phyloP scores from a whole-genome alignment of 2,113 vertebrate genomes.

The Todiramphus saurophagus region DNA sequence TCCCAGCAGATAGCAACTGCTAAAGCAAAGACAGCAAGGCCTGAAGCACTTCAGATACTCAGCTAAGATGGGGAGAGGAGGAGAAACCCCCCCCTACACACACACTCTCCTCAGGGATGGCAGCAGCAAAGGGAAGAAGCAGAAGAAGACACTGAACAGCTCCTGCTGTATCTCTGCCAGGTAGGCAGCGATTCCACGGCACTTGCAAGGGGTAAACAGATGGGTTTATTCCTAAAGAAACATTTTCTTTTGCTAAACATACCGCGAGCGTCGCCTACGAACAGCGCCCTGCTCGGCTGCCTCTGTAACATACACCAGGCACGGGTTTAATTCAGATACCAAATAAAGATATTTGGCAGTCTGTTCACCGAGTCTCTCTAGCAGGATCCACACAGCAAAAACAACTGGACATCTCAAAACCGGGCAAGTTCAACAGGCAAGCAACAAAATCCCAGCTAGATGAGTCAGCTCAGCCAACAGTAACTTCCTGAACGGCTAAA shows the following conservation, averaged over 20 bases:
- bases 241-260: neutral
- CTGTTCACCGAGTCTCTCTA: neutral
- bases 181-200: neutral
- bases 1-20: neutral
- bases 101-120: neutral
- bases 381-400: neutral
- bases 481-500: slow-evolving; percentile 7
- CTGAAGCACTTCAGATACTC: neutral
- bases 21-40: neutral
- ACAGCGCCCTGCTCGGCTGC: neutral
- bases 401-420: neutral
- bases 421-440: neutral
- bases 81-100: neutral
- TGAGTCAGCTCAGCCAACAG: slow-evolving; percentile 11
- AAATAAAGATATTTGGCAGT: neutral
- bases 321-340: neutral
- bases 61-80: too few relatives aligned
- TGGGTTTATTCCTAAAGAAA: neutral
- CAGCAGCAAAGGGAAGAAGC: neutral
- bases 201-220: neutral
- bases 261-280: neutral
- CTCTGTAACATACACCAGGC: neutral
- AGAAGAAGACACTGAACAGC: neutral
- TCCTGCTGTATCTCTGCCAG: neutral
- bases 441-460: neutral